A percentile compares a stretch with the other conserved stretches of the same genome.
phyloP scores from a whole-genome alignment of 2,888 invertebrate genomes.

The Philereme transversata region DNA sequence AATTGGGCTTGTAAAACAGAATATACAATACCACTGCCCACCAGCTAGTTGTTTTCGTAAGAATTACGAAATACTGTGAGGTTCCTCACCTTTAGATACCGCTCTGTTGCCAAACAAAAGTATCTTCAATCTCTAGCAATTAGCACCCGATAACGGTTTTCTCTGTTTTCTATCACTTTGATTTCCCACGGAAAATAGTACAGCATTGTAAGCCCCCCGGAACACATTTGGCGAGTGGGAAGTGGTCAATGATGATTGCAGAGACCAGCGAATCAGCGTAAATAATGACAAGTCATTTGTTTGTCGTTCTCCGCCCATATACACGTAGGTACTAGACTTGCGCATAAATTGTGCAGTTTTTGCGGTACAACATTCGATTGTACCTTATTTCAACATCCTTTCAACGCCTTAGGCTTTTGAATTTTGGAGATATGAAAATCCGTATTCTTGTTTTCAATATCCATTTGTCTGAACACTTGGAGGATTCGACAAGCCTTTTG shows the following conservation, averaged over 20 bases:
- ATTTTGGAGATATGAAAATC: constrained; percentile 5
- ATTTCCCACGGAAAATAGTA: constrained; percentile 68
- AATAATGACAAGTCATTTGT: constrained; percentile 67
- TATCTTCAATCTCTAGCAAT: constrained; percentile 28
- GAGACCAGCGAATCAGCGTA: constrained; percentile 52
- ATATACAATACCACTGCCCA: constrained; percentile 5
- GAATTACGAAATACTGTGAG: constrained; percentile 10
- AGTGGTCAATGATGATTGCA: constrained; percentile 67
- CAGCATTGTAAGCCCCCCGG: constrained; percentile 52
- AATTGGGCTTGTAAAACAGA: background rate
- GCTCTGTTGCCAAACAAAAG: constrained; percentile 18
- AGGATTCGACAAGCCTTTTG: constrained; percentile 48
- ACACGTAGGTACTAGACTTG: constrained; percentile 21
- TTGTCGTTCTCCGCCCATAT: constrained; percentile 37
- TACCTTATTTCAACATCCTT: constrained; percentile 35
- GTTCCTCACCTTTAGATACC: constrained; percentile 20
- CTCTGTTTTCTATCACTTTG: constrained; percentile 44
- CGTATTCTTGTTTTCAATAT: constrained; percentile 16
- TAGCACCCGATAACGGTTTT: constrained; percentile 39
- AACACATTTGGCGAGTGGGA: constrained; percentile 58
- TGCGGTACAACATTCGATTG: constrained; percentile 31
- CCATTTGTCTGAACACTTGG: constrained; percentile 31
- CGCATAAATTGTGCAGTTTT: constrained; percentile 33
- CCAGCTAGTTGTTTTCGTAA: constrained; percentile 11
- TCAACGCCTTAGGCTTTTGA: constrained; percentile 17